Evolutionary conservation across 2,888 invertebrate species (phyloP).

Genomic region (Thera obeliscata): DNA sequence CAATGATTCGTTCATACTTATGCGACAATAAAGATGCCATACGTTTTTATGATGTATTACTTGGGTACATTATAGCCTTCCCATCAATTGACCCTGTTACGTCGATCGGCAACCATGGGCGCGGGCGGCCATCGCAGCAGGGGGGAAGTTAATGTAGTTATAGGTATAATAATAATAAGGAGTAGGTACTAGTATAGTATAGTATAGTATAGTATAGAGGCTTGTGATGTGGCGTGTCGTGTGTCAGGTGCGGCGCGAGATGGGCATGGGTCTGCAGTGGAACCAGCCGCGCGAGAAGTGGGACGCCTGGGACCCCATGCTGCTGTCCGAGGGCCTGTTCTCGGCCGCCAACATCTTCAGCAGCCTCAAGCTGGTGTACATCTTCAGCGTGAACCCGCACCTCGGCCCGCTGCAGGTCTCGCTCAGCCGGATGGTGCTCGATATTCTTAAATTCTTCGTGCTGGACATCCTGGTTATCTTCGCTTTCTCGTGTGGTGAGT

Average conservation of each 20-base stretch:
- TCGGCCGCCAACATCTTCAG: slow-evolving; percentile 98
- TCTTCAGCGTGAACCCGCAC: slow-evolving; percentile 98
- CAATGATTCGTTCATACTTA: too few relatives aligned
- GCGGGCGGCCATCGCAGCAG: too few relatives aligned
- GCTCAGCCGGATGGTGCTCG: slow-evolving; percentile 96
- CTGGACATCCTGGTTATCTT: slow-evolving; percentile 96
- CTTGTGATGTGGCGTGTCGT: too few relatives aligned
- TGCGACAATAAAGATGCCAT: too few relatives aligned
- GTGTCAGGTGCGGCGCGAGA: slow-evolving; percentile 89
- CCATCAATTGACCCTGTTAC: too few relatives aligned
- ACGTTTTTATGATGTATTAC: too few relatives aligned
- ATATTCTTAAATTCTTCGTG: slow-evolving; percentile 98
- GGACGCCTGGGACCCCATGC: slow-evolving; percentile 99
- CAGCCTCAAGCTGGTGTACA: slow-evolving; percentile 97
- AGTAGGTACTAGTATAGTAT: too few relatives aligned
- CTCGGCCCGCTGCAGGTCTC: slow-evolving; percentile 98
- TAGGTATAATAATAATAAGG: too few relatives aligned
- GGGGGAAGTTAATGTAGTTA: too few relatives aligned
- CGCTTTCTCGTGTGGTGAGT: slow-evolving; percentile 97
- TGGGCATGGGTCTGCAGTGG: slow-evolving; percentile 83
- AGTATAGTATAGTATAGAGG: too few relatives aligned
- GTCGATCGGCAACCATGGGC: too few relatives aligned
- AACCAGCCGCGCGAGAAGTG: slow-evolving; percentile 94
- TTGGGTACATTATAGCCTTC: too few relatives aligned
- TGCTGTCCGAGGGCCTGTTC: slow-evolving; percentile 97